Percentiles rank a stretch among this genome's conserved stretches.
These are phyloP conservation scores for Mesodorylaimus sp. DNA, from an alignment of 2,888 invertebrate genomes.

Conservation along the genomic window DNA sequence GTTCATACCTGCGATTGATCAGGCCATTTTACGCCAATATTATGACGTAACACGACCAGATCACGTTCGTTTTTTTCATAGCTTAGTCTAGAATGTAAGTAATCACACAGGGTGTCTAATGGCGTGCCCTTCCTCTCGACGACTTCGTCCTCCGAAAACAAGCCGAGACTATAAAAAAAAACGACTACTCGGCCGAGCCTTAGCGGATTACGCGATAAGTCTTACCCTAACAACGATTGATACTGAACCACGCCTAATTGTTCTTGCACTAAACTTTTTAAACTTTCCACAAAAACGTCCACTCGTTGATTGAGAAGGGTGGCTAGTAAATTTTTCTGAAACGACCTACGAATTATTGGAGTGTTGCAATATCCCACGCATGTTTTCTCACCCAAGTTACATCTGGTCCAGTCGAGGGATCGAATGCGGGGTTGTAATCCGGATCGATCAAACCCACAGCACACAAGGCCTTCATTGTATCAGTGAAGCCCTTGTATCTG, in stretches of 20 bases:
- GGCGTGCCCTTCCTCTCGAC: conserved; percentile 60
- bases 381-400: conserved; percentile 57
- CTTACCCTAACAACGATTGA: no score
- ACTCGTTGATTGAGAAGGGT: conserved; percentile 61
- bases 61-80: conserved; percentile 58
- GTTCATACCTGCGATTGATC: conserved; percentile 41
- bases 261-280: conserved; percentile 62
- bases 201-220: no score
- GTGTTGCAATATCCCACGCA: background rate
- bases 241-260: conserved; percentile 48
- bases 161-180: conserved; percentile 44
- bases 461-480: conserved; percentile 67
- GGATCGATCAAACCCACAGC: conserved; percentile 67
- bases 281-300: conserved; percentile 77
- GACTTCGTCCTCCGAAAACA: conserved; percentile 61
- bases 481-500: conserved; percentile 71
- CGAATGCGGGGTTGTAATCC: conserved; percentile 67
- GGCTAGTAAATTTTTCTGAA: conserved; percentile 61
- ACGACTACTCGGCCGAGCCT: no score
- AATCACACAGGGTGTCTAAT: conserved; percentile 75
- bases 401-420: conserved; percentile 70
- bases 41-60: conserved; percentile 77
- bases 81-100: conserved; percentile 32
- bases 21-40: conserved; percentile 75
- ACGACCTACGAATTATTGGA: conserved; percentile 12